Evolutionary conservation across 2,888 invertebrate species (phyloP).

Genomic region (Diogma glabrata): DNA sequence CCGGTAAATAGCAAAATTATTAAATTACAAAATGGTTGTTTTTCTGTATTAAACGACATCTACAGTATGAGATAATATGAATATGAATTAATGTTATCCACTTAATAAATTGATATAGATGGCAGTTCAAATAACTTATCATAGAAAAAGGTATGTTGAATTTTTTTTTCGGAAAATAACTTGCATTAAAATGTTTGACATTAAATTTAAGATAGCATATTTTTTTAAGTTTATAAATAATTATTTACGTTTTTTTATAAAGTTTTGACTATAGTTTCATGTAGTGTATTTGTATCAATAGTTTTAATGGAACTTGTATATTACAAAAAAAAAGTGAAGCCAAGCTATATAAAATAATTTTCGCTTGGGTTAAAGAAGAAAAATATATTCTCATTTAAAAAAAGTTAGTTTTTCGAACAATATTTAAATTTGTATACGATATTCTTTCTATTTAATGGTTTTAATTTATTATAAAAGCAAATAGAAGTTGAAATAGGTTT

Average conservation of each 20-base stretch:
- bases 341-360: slow-evolving; percentile 1
- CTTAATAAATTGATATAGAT: slow-evolving; percentile 7
- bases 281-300: not conserved
- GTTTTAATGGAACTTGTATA: not conserved
- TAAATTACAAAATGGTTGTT: not conserved
- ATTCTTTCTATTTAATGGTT: too few species aligned
- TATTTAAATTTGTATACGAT: too few species aligned
- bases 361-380: slow-evolving; percentile 2
- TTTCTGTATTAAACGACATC: not conserved
- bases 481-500: too few species aligned
- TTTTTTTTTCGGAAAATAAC: slow-evolving; percentile 3
- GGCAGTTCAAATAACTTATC: not conserved
- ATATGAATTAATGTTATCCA: slow-evolving; percentile 1
- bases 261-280: not conserved
- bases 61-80: not conserved
- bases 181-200: slow-evolving; percentile 1
- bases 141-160: not conserved
- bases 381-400: not conserved
- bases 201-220: not conserved
- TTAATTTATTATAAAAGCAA: not conserved
- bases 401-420: not conserved
- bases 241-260: not conserved
- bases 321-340: slow-evolving; percentile 6
- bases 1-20: not conserved
- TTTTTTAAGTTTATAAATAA: not conserved